Base-by-base conservation (phyloP, 2,888 invertebrate species). In the Coelogynopora nodosa region DNA sequence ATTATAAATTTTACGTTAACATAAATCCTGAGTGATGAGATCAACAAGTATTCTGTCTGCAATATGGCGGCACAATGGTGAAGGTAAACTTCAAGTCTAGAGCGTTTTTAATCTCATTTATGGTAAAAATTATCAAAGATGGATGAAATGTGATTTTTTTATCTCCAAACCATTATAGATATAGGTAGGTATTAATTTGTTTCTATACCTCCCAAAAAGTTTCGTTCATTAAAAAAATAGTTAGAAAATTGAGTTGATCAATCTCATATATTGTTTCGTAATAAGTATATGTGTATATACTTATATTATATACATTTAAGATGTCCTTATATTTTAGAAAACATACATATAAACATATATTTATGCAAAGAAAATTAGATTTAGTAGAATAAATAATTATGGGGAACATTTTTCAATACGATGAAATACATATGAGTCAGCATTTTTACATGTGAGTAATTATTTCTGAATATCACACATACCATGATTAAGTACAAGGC, bases 361-460 rank as follows among this genome's bases (percentile, higher is more conserved):
- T 49, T 5, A 49, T 49, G 49, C 18, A 10, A 49, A 49, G 49
- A 5, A 49, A 10, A 49, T 10, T 49, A 49, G 49, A 10, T 49
- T 5, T 10, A 49, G 49, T 5, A 49, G 5, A 49, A 18, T 18
- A 49, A 49, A 10, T 49, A 74, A 74, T 26, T 74, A 74, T 74
- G 74, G 23, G 23, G 23, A 74, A 26, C 5, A 74, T 23, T 74
- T 74, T 74, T 74, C 23, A 13, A 74, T 23, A 74, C 23, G 74
- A 13, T 13, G 27, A 74, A 74, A 26, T 74, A 74, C 74, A 74
- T 23, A 74, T 74, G 27, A 74, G 74, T 74, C 18, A 74, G 74
- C 74, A 13, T 5, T 74, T 74, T 74, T 74, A 74, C 74, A 74
- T 74, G 74, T 23, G 27, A 74, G 74, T 74, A 74, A 74, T 74